These are phyloP conservation scores for Palaemon carinicauda DNA, from an alignment of 1,140 invertebrate species.

Conservation along the genomic window DNA sequence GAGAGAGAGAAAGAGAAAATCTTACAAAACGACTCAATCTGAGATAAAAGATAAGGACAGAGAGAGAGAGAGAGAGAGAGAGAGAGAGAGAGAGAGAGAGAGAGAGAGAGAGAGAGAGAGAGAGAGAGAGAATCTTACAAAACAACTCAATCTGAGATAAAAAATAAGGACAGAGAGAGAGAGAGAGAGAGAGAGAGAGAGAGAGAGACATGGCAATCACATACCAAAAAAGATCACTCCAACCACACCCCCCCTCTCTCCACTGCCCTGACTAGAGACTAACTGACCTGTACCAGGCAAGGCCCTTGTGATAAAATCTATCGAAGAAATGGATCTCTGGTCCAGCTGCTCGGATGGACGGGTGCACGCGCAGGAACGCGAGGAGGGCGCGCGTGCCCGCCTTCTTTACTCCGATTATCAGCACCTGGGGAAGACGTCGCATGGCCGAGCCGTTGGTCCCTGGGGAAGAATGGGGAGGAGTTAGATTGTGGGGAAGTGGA, in stretches of 20 bases:
- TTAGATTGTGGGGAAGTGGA: constrained; percentile 24
- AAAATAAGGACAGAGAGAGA: neutral
- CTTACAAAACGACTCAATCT: too few relatives aligned
- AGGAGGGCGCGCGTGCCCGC: constrained; percentile 86
- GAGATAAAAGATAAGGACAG: too few relatives aligned
- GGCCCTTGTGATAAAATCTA: constrained; percentile 79
- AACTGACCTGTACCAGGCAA: constrained; percentile 79
- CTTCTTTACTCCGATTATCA: constrained; percentile 93
- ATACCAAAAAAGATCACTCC: too few relatives aligned
- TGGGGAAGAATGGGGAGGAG: constrained; percentile 71
- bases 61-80: neutral
- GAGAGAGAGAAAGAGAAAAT: too few relatives aligned
- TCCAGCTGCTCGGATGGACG: constrained; percentile 75
- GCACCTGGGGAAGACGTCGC: constrained; percentile 80
- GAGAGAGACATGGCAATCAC: too few relatives aligned
- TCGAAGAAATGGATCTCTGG: constrained; percentile 65
- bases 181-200: neutral
- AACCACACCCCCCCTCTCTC: too few relatives aligned
- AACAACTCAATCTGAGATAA: too few relatives aligned
- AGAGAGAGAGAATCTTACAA: too few relatives aligned
- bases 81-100: neutral
- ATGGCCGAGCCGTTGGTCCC: constrained; percentile 62
- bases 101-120: too few relatives aligned
- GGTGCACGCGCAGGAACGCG: constrained; percentile 90
- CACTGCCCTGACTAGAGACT: too few relatives aligned